Evolutionary conservation across 2,797 vertebrate genomes (phyloP).

Genomic region (Enteromius radiatus): DNA sequence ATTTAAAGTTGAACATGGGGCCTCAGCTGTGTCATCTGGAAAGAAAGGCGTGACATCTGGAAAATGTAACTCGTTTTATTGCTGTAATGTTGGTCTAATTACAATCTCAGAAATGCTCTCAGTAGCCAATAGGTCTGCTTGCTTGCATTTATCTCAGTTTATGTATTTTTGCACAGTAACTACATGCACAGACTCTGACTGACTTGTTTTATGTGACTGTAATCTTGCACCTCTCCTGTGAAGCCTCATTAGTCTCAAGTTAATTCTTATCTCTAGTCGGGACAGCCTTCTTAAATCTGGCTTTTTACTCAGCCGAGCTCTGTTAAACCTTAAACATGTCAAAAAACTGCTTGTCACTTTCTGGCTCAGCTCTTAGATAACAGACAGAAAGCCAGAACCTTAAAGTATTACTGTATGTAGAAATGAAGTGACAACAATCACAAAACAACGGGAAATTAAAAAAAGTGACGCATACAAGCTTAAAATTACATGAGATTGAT

Average conservation of each 20-base stretch:
- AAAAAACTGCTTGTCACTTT: not conserved
- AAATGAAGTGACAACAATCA: not conserved
- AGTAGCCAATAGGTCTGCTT: not conserved
- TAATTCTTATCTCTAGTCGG: conserved; percentile 8
- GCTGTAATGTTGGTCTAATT: conserved; percentile 34
- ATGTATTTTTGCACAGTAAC: conserved; percentile 14
- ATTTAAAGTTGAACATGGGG: not conserved
- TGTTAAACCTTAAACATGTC: conserved; percentile 18
- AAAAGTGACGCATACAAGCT: not conserved
- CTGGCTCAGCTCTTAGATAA: not conserved
- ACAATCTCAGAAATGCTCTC: conserved; percentile 11
- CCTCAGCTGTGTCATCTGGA: conserved; percentile 35
- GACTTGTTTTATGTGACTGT: not conserved
- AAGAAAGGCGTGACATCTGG: not conserved
- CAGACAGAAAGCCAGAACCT: conserved; percentile 14
- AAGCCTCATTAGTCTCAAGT: conserved; percentile 11
- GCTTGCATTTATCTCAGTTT: conserved; percentile 13
- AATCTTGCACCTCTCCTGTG: conserved; percentile 14
- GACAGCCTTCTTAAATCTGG: conserved; percentile 23
- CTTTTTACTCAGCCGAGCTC: not conserved
- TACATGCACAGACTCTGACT: not conserved
- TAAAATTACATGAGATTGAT: not conserved
- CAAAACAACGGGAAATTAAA: not conserved
- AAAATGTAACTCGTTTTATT: conserved; percentile 20
- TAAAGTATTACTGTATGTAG: conserved; percentile 8